Percentiles rank a stretch among this genome's conserved stretches.
Evolutionary conservation across 2,113 vertebrate species (phyloP).

Genomic region (Ciconia maguari): DNA sequence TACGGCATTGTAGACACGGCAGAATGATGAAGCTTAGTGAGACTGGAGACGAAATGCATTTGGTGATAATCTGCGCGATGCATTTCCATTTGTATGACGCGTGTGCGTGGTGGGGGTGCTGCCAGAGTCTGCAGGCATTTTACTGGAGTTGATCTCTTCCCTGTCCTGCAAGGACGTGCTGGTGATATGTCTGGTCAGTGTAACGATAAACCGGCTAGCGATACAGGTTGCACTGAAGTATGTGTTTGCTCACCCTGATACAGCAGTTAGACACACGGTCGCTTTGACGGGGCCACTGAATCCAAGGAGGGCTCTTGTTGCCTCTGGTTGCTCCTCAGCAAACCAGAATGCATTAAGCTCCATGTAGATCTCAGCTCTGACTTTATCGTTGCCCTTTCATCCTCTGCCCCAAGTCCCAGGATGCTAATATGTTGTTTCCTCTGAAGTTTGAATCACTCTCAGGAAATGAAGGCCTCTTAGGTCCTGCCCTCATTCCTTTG

Average conservation of each 20-base stretch:
- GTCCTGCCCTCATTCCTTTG: background rate
- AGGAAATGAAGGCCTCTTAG: background rate
- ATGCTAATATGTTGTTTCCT: background rate
- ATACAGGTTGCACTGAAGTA: background rate
- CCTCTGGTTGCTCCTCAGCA: background rate
- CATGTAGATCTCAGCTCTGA: rapidly evolving
- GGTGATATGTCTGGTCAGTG: background rate
- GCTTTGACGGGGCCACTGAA: background rate
- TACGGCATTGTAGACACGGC: rapidly evolving
- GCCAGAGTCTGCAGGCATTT: background rate
- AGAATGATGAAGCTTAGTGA: background rate
- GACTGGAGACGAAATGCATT: background rate
- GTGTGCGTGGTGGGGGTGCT: background rate
- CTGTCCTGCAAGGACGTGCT: background rate
- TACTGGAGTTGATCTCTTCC: background rate
- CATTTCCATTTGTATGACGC: rapidly evolving
- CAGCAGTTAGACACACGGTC: rapidly evolving
- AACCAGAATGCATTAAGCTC: background rate
- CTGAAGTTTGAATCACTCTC: background rate
- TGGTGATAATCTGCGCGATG: background rate
- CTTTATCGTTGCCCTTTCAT: background rate
- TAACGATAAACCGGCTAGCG: background rate
- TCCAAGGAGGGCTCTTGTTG: background rate
- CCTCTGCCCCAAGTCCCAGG: background rate
- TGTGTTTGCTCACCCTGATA: background rate